A percentile compares a stretch with the other conserved stretches of the same genome.
phyloP scores from a whole-genome alignment of 2,888 invertebrate genomes.

The Zaprionus obscuricornis region DNA sequence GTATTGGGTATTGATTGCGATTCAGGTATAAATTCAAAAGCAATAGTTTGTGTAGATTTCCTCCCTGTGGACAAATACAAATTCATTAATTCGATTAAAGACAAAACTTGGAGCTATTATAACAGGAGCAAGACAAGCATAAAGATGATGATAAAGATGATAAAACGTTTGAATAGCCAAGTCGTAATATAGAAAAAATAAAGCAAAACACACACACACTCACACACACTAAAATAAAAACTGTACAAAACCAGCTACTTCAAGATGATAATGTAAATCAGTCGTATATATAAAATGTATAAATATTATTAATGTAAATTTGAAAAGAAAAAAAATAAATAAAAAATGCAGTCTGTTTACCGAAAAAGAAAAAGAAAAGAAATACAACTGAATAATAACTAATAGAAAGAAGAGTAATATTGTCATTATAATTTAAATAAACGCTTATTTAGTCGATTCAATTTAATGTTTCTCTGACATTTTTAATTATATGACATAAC shows the following conservation, averaged over 20 bases:
- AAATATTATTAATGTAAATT: slow-evolving; percentile 33
- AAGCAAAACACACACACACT: too few relatives aligned
- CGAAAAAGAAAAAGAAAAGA: slow-evolving; percentile 1
- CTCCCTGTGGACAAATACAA: too few relatives aligned
- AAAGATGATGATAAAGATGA: slow-evolving; percentile 13
- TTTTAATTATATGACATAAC: too few relatives aligned
- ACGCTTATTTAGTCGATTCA: slow-evolving; percentile 44
- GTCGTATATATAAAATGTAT: slow-evolving; percentile 32
- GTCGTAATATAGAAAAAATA: slow-evolving; percentile 5
- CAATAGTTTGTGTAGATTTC: too few relatives aligned
- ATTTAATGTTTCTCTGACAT: slow-evolving; percentile 35
- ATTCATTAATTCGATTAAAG: slow-evolving; percentile 5
- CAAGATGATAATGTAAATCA: slow-evolving; percentile 28
- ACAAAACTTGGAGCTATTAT: slow-evolving; percentile 15
- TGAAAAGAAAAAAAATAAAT: slow-evolving; percentile 9
- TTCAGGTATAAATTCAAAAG: too few relatives aligned
- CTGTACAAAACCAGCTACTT: slow-evolving; percentile 51
- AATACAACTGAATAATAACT: slow-evolving; percentile 14
- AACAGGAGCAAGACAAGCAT: slow-evolving; percentile 37
- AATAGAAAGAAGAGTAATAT: slow-evolving; percentile 55
- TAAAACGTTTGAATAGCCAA: slow-evolving; percentile 36
- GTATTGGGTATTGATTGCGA: too few relatives aligned
- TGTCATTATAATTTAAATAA: slow-evolving; percentile 57
- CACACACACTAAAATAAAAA: slow-evolving; percentile 18
- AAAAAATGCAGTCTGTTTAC: slow-evolving; percentile 16